These are phyloP conservation scores for Drosophila pruinosa DNA, from an alignment of 1,140 invertebrate species.

Conservation along the genomic window DNA sequence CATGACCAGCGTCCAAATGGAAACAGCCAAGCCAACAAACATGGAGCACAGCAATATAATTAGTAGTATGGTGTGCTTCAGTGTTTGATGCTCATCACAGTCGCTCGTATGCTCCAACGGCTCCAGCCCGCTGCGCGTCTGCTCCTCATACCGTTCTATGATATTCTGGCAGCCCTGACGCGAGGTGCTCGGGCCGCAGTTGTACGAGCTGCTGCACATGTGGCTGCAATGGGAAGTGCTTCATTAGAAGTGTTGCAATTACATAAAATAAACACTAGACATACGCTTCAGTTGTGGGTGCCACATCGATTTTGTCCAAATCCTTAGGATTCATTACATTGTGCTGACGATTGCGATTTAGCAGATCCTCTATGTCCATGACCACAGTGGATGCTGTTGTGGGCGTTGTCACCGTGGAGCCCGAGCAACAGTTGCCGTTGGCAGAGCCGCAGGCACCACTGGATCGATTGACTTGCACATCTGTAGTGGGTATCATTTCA, in stretches of 20 bases:
- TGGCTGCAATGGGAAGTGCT: conserved; percentile 20
- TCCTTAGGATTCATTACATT: conserved; percentile 36
- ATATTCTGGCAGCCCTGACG: conserved; percentile 84
- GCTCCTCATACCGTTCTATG: conserved; percentile 84
- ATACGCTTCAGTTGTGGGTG: conserved; percentile 50
- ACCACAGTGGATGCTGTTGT: conserved; percentile 83
- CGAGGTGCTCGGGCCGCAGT: conserved; percentile 82
- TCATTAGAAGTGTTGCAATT: not conserved
- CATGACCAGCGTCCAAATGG: conserved; percentile 92
- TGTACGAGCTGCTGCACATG: conserved; percentile 83
- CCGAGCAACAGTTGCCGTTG: conserved; percentile 69
- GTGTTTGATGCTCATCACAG: conserved; percentile 87
- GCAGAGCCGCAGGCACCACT: conserved; percentile 66
- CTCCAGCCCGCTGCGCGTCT: conserved; percentile 83
- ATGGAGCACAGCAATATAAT: conserved; percentile 92
- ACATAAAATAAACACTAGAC: not conserved
- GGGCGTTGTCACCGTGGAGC: conserved; percentile 45
- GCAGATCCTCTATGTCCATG: conserved; percentile 90
- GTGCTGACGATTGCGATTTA: conserved; percentile 71
- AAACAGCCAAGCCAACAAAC: conserved; percentile 94
- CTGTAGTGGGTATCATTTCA: conserved; percentile 80
- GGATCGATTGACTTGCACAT: conserved; percentile 12
- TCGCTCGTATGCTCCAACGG: conserved; percentile 85
- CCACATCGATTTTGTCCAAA: conserved; percentile 56
- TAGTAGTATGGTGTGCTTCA: conserved; percentile 92